A percentile compares a stretch with the other conserved stretches of the same genome.
Evolutionary conservation across 2,888 invertebrate genomes (phyloP).

Genomic region (Beris morrisii): DNA sequence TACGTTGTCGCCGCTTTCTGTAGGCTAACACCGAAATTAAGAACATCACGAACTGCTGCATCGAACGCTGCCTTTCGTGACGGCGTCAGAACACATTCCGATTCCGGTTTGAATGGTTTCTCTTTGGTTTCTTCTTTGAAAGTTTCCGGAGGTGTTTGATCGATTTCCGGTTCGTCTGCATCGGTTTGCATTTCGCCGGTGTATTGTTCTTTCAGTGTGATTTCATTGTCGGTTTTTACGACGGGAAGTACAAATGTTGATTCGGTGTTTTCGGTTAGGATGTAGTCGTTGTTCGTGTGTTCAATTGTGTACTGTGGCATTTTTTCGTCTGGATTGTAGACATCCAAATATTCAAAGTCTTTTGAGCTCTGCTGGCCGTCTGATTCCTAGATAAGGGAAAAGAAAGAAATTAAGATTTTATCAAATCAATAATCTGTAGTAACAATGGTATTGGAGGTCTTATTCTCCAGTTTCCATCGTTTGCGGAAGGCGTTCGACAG

Average conservation of each 20-base stretch:
- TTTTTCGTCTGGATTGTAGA: slow-evolving; percentile 52
- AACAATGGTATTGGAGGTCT: too few relatives aligned
- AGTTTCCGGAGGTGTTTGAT: background rate
- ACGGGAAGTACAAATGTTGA: slow-evolving; percentile 28
- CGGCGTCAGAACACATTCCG: slow-evolving; percentile 1
- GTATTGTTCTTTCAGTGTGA: slow-evolving; percentile 2
- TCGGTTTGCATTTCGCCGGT: background rate
- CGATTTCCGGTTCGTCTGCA: background rate
- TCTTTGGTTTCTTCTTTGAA: slow-evolving; percentile 1
- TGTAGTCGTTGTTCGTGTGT: slow-evolving; percentile 50
- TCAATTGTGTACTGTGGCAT: slow-evolving; percentile 53
- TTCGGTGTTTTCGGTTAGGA: slow-evolving; percentile 51
- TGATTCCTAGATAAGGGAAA: slow-evolving; percentile 7
- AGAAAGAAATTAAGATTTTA: background rate
- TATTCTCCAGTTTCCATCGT: too few relatives aligned
- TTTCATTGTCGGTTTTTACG: slow-evolving; percentile 41
- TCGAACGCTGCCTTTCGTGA: slow-evolving; percentile 46
- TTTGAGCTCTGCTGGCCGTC: slow-evolving; percentile 38
- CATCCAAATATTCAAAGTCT: slow-evolving; percentile 52
- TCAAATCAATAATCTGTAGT: slow-evolving; percentile 4
- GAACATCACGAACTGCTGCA: slow-evolving; percentile 51
- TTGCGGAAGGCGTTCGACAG: too few relatives aligned
- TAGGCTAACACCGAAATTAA: slow-evolving; percentile 51
- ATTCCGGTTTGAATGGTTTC: background rate
- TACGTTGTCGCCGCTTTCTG: slow-evolving; percentile 54